Conservation (phyloP, 2,888 invertebrate species). For the Holacanthella duospinosa region DNA sequence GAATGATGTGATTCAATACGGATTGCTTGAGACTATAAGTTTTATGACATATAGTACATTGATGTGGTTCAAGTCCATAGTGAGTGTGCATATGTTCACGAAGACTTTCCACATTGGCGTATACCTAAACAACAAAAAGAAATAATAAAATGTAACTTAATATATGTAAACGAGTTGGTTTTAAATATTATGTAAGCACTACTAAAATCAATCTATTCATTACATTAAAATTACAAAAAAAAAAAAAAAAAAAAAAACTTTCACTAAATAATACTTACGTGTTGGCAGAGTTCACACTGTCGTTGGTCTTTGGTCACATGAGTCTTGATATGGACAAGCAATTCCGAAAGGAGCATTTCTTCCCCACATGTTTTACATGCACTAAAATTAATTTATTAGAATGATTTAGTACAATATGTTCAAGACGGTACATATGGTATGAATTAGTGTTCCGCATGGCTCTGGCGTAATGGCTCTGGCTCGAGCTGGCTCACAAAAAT, state of each 20-base stretch:
- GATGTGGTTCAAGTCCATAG: background rate
- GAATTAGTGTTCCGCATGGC: too few relatives aligned
- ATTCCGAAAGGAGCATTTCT: background rate
- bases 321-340: background rate
- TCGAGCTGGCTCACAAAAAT: too few relatives aligned
- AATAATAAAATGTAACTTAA: background rate
- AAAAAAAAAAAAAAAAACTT: too few relatives aligned
- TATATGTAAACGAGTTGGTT: background rate
- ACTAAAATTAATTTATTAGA: too few relatives aligned
- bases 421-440: too few relatives aligned
- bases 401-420: too few relatives aligned
- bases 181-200: too few relatives aligned
- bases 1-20: background rate
- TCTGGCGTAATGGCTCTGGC: too few relatives aligned
- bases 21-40: constrained; percentile 1
- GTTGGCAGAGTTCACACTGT: constrained; percentile 2
- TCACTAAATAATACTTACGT: background rate
- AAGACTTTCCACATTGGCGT: background rate
- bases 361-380: background rate
- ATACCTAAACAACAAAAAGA: background rate
- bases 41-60: constrained; percentile 1
- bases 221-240: too few relatives aligned
- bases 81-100: constrained; percentile 2
- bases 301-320: background rate
- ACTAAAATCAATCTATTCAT: too few relatives aligned